phyloP scores from a whole-genome alignment of 2,113 vertebrate species.

The Budorcas taxicolor region DNA sequence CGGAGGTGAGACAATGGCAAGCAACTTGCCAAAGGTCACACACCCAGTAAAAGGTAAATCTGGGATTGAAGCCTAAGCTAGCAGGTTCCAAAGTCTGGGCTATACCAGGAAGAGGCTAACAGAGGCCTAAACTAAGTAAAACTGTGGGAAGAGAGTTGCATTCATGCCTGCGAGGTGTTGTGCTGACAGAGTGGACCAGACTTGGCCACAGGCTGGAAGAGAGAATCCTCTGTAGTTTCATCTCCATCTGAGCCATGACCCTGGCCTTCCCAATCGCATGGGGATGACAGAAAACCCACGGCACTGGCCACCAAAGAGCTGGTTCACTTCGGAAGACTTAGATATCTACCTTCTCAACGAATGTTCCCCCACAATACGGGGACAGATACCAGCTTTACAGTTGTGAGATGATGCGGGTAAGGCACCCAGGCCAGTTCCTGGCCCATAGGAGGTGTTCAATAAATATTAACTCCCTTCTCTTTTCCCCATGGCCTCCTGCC shows the following conservation, averaged over 20 bases:
- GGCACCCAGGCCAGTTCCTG: not conserved
- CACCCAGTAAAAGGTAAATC: not conserved
- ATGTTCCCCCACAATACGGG: not conserved
- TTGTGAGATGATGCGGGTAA: not conserved
- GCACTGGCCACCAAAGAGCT: not conserved
- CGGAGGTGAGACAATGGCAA: not conserved
- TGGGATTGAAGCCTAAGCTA: not conserved
- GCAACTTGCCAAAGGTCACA: not conserved
- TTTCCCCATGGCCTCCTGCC: not conserved
- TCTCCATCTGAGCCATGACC: rapidly evolving
- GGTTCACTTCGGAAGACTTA: not conserved
- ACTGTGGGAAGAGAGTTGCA: not conserved
- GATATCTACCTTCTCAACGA: not conserved
- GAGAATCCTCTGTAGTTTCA: not conserved
- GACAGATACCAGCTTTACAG: not conserved
- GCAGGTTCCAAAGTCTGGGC: not conserved
- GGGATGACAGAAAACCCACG: not conserved
- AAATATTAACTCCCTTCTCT: not conserved
- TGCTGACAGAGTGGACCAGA: not conserved
- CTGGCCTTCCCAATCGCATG: not conserved
- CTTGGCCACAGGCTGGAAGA: not conserved
- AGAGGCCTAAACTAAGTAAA: not conserved
- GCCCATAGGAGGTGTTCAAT: not conserved
- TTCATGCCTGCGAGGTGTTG: rapidly evolving
- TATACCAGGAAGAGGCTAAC: not conserved